A percentile compares a stretch with the other conserved stretches of the same genome.
These are phyloP conservation scores for Thunnus maccoyii DNA, from an alignment of 2,113 vertebrate species.

Conservation along the genomic window DNA sequence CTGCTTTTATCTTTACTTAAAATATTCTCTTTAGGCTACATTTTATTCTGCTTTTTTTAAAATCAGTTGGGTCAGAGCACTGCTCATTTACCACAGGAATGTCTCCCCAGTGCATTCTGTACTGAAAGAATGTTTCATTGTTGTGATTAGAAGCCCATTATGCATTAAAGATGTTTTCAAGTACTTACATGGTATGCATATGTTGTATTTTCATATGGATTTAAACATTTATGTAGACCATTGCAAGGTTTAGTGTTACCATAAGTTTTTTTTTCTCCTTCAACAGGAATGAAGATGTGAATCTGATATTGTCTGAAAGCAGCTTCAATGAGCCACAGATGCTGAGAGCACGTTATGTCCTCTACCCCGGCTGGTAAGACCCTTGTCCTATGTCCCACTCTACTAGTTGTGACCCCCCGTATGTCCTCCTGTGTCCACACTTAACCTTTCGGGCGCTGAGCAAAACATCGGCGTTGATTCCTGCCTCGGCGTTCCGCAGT, in stretches of 20 bases:
- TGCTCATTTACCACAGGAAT: neutral
- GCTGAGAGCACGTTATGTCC: constrained; percentile 93
- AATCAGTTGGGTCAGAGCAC: constrained; percentile 26
- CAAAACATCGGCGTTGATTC: constrained; percentile 40
- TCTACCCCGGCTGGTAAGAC: constrained; percentile 95
- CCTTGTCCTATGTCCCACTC: constrained; percentile 5
- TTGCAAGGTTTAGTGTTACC: no score
- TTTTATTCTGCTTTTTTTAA: constrained; percentile 26
- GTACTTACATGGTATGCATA: neutral
- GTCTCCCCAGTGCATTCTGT: neutral
- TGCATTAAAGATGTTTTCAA: neutral
- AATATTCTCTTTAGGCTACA: constrained; percentile 34
- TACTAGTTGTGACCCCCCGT: constrained; percentile 34
- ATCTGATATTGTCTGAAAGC: constrained; percentile 91
- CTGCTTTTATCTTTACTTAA: constrained; percentile 35
- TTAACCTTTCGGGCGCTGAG: constrained; percentile 38
- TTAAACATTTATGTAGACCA: no score
- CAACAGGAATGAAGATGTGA: constrained; percentile 92
- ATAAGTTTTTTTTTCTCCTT: neutral
- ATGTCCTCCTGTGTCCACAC: constrained; percentile 36
- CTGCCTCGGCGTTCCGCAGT: constrained; percentile 13
- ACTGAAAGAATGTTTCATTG: neutral
- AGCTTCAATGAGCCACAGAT: constrained; percentile 91
- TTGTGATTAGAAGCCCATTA: neutral
- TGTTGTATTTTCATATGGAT: neutral